Base-by-base conservation (phyloP, 2,113 vertebrate genomes). In the Oenanthe melanoleuca region DNA sequence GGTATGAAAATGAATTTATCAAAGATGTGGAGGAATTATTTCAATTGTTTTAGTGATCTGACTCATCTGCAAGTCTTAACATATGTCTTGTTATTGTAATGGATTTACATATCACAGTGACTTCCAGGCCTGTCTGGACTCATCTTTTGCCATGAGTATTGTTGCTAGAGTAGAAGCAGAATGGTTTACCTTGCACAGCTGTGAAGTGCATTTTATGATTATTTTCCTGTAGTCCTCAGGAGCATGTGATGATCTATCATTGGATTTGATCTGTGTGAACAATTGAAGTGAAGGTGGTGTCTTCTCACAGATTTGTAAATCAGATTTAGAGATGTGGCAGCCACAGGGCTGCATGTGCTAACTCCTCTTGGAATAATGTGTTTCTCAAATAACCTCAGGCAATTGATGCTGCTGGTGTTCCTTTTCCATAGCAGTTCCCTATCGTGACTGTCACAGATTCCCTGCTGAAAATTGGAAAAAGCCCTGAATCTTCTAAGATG, bases 341-440 rank as follows among this genome's bases (percentile, higher is more conserved):
- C 44, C 42, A n/a, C 1, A 5, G 47, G 56, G 42, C 23, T 66
- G 64, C 23, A 47, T 28, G 55, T 74, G 40, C 49, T 42, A 83
- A n/a, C 45, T 91, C 55, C 42, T 85, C 40, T 2, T 0, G 3
- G 61, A 89, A 75, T 49, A 87, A 64, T 2, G n/a, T 44, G 24
- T 67, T 94, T 95, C 65, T 85, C 53, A 71, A 80, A 75, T 72
- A 89, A 82, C 65, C 61, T 65, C 15, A 82, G 87, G 81, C 73
- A 91, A n/a, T 1, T 75, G 57, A 18, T 79, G 52, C 23, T 95
- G 72, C 37, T 91, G 64, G 6, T 83, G 45, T 14, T 52, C 40
- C 29, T 86, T 61, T 66, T 29, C 47, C 8, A 9, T 22, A 49
- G 25, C 19, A 21, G 40, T 33, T 84, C 72, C 15, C 29, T 44